Base-by-base conservation (phyloP, 1,140 invertebrate species). In the Lordiphosa collinella region DNA sequence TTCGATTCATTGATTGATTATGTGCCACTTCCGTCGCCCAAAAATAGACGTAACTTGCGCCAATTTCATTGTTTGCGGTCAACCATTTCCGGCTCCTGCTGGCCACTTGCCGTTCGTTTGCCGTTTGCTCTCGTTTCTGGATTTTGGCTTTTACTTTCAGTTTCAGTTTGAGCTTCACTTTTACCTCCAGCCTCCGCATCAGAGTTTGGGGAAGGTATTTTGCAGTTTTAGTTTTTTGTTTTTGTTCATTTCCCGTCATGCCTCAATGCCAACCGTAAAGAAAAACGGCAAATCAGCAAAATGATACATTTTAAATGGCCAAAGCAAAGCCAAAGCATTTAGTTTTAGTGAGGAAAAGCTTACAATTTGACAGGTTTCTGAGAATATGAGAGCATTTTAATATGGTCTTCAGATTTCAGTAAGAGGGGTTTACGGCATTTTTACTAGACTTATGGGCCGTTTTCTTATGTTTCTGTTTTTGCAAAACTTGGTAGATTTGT, bases 141-240 rank as follows among this genome's bases (percentile, higher is more conserved):
- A n/a, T 66, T 66, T 71, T 49, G 69, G 75, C 75, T 79, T 79
- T 79, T 79, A 79, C 75, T 79, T 79, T 80, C 60, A 53, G 56
- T 58, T 52, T 3, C 18, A 53, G 46, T 44, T 44, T 50, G 18
- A 51, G 64, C 37, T 66, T 67, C 40, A 67, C 64, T 68, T 68
- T 68, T 68, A 67, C 64, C 64, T 16, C 36, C 46, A 48, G 46
- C 46, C 32, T 48, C 32, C 22, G 22, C 22, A 25, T 4, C 12
- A 11, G 40, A 25, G 36, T 37, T 14, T 43, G 40, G 40, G 40
- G 18, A 43, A 43, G 40, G 40, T 43, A 47, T 47, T 47, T 31
- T 43, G 12, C 11, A 43, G 40, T 43, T 43, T n/a, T n/a, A n/a
- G n/a, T n/a, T 41, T 18, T 10, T 5, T 22, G 18, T 41, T 41